phyloP scores from a whole-genome alignment of 1,140 invertebrate genomes.

The Leptopilina clavipes region DNA sequence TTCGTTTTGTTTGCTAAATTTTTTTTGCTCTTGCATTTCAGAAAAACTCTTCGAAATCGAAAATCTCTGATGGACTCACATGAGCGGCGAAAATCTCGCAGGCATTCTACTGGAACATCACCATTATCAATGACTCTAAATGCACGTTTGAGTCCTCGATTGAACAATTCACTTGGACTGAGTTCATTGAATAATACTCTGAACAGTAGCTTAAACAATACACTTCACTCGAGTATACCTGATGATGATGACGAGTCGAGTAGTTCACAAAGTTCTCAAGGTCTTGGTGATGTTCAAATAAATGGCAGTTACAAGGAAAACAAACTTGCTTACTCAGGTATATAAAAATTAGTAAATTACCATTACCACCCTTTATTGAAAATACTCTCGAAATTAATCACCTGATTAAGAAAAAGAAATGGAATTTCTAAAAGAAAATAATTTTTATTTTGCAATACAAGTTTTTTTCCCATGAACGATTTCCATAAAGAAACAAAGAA shows the following conservation, averaged over 20 bases:
- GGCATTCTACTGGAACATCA: slow-evolving; percentile 82
- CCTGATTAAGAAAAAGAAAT: too few species aligned
- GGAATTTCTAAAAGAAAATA: too few species aligned
- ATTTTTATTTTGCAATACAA: too few species aligned
- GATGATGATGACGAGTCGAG: slow-evolving; percentile 77
- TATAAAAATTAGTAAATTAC: not conserved
- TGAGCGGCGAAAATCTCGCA: slow-evolving; percentile 84
- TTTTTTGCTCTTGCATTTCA: slow-evolving; percentile 56
- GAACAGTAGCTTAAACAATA: slow-evolving; percentile 69
- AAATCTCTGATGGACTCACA: slow-evolving; percentile 79
- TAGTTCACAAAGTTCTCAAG: slow-evolving; percentile 76
- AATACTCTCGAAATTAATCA: too few species aligned
- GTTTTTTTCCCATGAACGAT: not conserved
- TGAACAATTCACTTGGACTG: slow-evolving; percentile 68
- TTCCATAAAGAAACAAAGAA: too few species aligned
- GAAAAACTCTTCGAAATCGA: slow-evolving; percentile 84
- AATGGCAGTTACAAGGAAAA: slow-evolving; percentile 78
- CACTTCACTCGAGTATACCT: slow-evolving; percentile 69
- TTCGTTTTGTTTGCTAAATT: not conserved
- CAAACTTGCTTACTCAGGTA: slow-evolving; percentile 70
- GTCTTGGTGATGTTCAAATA: slow-evolving; percentile 73
- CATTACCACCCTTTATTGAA: too few species aligned
- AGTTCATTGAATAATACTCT: slow-evolving; percentile 67
- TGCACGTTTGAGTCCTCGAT: slow-evolving; percentile 65
- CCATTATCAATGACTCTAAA: slow-evolving; percentile 74